phyloP scores from a whole-genome alignment of 2,888 invertebrate genomes.

The Ichneumon xanthorius region DNA sequence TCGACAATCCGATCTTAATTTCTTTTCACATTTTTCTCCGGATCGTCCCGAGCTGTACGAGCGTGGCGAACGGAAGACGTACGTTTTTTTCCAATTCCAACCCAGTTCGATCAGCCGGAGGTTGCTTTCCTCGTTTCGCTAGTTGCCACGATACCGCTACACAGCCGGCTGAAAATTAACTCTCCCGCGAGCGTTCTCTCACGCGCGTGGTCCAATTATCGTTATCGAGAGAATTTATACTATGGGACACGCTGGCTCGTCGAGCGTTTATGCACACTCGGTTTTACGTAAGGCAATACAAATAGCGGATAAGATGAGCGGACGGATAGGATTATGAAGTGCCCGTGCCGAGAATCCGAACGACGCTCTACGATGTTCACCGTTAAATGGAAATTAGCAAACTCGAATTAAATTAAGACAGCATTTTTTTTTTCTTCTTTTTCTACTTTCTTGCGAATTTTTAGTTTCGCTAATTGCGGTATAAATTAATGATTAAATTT shows the following conservation, averaged over 20 bases:
- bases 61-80: constrained; percentile 11
- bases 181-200: constrained; percentile 19
- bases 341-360: background rate
- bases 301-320: background rate
- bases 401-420: background rate
- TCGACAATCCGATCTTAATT: constrained; percentile 13
- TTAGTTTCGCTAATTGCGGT: background rate
- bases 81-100: constrained; percentile 34
- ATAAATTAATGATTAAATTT: background rate
- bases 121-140: constrained; percentile 1
- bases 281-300: background rate
- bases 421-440: background rate
- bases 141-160: background rate
- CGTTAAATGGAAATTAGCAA: background rate
- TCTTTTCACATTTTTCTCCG: constrained; percentile 10
- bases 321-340: background rate
- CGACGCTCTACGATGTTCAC: background rate
- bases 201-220: constrained; percentile 48
- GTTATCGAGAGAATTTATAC: constrained; percentile 45
- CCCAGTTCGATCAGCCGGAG: constrained; percentile 30
- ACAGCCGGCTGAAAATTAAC: constrained; percentile 18
- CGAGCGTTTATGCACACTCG: background rate
- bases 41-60: background rate
- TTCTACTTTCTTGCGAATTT: background rate
- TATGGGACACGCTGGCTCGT: background rate